Base-by-base conservation (phyloP, 2,113 vertebrate species). In the Phylloscopus whistleri region DNA sequence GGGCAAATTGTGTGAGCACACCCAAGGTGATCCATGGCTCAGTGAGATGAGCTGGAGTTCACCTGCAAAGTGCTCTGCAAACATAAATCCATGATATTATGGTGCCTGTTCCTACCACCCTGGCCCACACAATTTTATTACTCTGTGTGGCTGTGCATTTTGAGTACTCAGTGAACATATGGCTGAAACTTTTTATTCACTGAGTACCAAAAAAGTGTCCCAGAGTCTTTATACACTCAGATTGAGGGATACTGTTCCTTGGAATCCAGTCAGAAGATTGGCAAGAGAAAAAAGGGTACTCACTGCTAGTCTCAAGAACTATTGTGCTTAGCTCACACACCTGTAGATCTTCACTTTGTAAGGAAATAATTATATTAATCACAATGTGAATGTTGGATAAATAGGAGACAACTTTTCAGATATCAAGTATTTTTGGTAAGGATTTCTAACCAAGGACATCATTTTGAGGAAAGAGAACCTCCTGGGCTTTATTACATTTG, bases 11-110 rank as follows among this genome's bases (percentile, higher is more conserved):
- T 16, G 30, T 41, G 37, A 80, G 53, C 31, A 52, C 22, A 53
- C 6, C 4, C 26, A 81, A 55, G 33, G 37, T 3, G 3, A 23
- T 19, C 23, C 1, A 13, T 0, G 0, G 48, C 48, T 84, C 41
- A 37, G 33, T 75, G 39, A 68, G 19, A 31, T 26, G 13, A 90
- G 33, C 14, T 87, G 64, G 27, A 78, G 9, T 43, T 84, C 1
- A 3, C 18, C 23, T 43, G 43, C 30, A 63, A 66, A 93, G 51
- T 30, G 33, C 52, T 79, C 43, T 43, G 67, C 28, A 90, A 84
- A 30, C 20, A 37, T 5, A 53, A 86, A 69, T 49, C 52, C 24
- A 1, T 16, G 21, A 31, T 69, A 41, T 9, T 44, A 9, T 2
- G 2, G 7, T 53, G n/a, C 5, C 49, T 84, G n/a, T 31, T 79